Conservation (phyloP, 1,140 invertebrate species). For the Ylistrum balloti region DNA sequence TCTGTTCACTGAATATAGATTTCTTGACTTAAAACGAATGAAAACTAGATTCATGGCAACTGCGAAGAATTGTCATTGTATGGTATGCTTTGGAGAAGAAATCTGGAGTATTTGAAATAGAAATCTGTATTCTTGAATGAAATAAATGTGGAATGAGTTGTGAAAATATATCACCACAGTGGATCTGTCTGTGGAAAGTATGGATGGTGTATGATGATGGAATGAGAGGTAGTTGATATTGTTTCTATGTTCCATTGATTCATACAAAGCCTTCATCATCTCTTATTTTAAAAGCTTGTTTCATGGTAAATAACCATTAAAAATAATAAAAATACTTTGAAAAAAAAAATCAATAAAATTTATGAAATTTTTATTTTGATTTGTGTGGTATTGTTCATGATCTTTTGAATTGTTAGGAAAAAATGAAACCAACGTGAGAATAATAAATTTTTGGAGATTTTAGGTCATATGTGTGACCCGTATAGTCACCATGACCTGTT, state of each 20-base stretch:
- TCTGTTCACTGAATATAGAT: background rate
- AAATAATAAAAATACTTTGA: conserved; percentile 24
- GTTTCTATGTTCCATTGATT: conserved; percentile 26
- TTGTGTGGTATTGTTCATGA: background rate
- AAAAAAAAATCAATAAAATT: conserved; percentile 29
- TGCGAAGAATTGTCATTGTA: background rate
- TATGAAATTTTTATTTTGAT: conserved; percentile 3
- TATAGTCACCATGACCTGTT: too few relatives aligned
- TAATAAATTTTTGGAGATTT: too few relatives aligned
- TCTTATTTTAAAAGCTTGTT: conserved; percentile 37
- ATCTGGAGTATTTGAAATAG: background rate
- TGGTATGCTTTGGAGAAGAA: too few relatives aligned
- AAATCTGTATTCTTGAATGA: background rate
- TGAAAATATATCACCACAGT: too few relatives aligned
- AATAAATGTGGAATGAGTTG: too few relatives aligned
- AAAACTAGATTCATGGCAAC: background rate
- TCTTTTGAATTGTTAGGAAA: too few relatives aligned
- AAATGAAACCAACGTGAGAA: too few relatives aligned
- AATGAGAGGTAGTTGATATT: background rate
- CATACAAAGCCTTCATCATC: conserved; percentile 33
- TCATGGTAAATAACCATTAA: conserved; percentile 40
- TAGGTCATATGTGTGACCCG: too few relatives aligned
- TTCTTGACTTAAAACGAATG: background rate
- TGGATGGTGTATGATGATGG: background rate
- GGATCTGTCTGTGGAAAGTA: background rate